These are phyloP conservation scores for Anguilla anguilla DNA, from an alignment of 2,797 vertebrate species.

Conservation along the genomic window DNA sequence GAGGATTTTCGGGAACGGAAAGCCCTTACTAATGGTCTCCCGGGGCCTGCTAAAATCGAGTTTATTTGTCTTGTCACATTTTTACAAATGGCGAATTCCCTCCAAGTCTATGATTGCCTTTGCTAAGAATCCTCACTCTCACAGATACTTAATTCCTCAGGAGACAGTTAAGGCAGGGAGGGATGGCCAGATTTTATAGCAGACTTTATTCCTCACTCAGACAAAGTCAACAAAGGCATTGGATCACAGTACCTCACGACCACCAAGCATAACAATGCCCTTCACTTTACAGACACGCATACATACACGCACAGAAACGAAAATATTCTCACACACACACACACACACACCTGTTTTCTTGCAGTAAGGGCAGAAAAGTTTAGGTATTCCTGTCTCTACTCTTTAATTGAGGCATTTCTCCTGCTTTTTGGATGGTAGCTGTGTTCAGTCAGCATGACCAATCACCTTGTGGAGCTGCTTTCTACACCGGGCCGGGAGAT, in stretches of 20 bases:
- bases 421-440: neutral
- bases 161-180: neutral
- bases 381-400: neutral
- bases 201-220: neutral
- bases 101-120: conserved; percentile 2
- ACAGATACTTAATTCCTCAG: neutral
- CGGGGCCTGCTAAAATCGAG: neutral
- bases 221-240: neutral
- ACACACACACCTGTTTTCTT: neutral
- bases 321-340: neutral
- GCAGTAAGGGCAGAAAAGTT: neutral
- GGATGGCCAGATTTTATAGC: neutral
- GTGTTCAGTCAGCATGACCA: neutral
- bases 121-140: neutral
- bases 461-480: neutral
- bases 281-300: neutral
- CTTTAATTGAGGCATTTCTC: neutral
- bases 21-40: neutral
- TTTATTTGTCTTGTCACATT: conserved; percentile 17
- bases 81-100: neutral
- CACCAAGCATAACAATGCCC: neutral
- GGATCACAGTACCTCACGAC: neutral
- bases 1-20: neutral
- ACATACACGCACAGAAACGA: neutral
- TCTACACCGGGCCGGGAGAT: neutral